Evolutionary conservation across 2,797 vertebrate genomes (phyloP), one percentile per base, ranked within the genome.

Genomic region (Melanitta fusca): DNA sequence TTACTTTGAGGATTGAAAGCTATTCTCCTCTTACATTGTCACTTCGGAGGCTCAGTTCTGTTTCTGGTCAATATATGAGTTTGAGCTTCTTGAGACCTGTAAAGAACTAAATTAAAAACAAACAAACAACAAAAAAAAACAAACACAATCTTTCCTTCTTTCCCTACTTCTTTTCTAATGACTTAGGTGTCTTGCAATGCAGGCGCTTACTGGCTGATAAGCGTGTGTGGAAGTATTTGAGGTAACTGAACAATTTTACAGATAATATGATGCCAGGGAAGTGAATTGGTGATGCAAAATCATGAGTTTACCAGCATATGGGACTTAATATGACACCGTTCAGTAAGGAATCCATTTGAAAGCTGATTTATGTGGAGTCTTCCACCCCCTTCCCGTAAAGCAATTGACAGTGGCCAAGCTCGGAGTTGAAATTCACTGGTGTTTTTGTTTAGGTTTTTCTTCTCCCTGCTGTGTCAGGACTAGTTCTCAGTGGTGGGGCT

Each of bases 171-270:
- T 24, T 70, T 54, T 13, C 27, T 64, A 12, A 54, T 53, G 34
- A 47, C 32, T 18, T 49, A 4, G 12, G 2, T 65, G 12, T 56
- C 43, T 21, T 22, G 34, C 19, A 53, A 3, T 4, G 30, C 5
- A 15, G 43, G 34, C 4, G 4, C 43, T 43, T 69, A 39, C 62
- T 80, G 47, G 38, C 30, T 53, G 43, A 0, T 43, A 11, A 7
- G 2, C 34, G 30, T 56, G 38, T 61, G 24, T 69, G 13, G 47
- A 56, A 56, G 10, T 38, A 27, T 43, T 91, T 27, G 24, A 77
- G n/a, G 6, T 61, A 45, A 57, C n/a, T 18, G 13, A 49, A 21
- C 8, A 11, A 5, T 51, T 62, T 3, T 1, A 0, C 30, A 28
- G 25, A 16, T 22, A 13, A 53, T 36, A 0, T 1, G 14, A 73